These are phyloP conservation scores for Tiliqua scincoides DNA, from an alignment of 2,113 vertebrate genomes.

Conservation along the genomic window DNA sequence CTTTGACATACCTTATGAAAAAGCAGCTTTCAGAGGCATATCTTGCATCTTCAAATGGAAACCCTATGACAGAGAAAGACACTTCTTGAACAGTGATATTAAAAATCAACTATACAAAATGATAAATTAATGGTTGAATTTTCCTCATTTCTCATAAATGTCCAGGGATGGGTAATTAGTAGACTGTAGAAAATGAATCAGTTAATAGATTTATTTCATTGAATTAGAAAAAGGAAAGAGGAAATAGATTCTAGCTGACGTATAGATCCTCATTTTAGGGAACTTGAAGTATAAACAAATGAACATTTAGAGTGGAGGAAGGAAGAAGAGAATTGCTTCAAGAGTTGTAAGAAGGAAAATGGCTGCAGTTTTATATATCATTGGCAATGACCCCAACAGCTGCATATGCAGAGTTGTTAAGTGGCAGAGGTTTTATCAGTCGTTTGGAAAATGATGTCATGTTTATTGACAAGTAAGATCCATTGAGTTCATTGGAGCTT, in stretches of 20 bases:
- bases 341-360: neutral
- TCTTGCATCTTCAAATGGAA: neutral
- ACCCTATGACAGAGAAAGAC: neutral
- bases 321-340: neutral
- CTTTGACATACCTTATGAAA: neutral
- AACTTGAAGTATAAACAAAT: neutral
- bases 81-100: neutral
- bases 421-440: too few relatives aligned
- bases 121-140: neutral
- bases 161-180: neutral
- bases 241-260: neutral
- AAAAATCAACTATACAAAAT: neutral
- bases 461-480: too few relatives aligned
- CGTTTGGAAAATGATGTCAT: too few relatives aligned
- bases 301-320: neutral
- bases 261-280: neutral
- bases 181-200: constrained; percentile 2
- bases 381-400: too few relatives aligned
- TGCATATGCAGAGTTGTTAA: too few relatives aligned
- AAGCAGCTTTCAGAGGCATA: neutral
- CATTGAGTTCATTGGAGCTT: too few relatives aligned
- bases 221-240: neutral
- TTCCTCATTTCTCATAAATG: neutral
- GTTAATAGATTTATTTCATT: constrained; percentile 1
- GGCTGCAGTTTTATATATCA: neutral